Base-by-base conservation (phyloP, 2,888 invertebrate species). In the Blomia tropicalis region DNA sequence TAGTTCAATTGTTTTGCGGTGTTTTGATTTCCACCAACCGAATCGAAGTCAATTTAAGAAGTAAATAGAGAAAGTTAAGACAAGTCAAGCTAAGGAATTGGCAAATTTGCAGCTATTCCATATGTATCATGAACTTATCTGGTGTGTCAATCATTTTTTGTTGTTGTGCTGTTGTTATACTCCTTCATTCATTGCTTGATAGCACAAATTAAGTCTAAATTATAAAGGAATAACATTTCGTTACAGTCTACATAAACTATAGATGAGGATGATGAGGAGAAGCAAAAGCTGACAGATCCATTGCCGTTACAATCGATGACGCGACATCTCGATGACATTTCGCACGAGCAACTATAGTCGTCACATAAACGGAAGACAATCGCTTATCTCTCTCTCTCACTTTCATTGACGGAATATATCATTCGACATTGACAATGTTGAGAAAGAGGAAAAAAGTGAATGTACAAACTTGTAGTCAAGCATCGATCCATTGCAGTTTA, bases 221-320 rank as follows among this genome's bases (percentile, higher is more conserved):
- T 36, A 36, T 7, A 36, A 36, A 36, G n/a, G n/a, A n/a, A n/a
- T n/a, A n/a, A 11, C 17, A 17, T 36, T 17, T 36, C 36, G 36
- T 11, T 36, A 17, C 7, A 36, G 36, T 36, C 36, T 7, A 36
- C n/a, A n/a, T n/a, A n/a, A n/a, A n/a, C n/a, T n/a, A n/a, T n/a
- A n/a, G n/a, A n/a, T n/a, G n/a, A n/a, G n/a, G n/a, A n/a, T n/a
- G n/a, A n/a, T n/a, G 36, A 36, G 36, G 36, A 7, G 36, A 36
- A 36, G 36, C 36, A 17, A 7, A 36, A 7, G 36, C 7, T n/a
- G 11, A 27, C 22, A 47, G 7, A 7, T 7, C 22, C 22, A 47
- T 27, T 47, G n/a, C 51, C 51, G 51, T 47, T 47, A 47, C 51
- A 25, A 47, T 47, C 51, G 51, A 19, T 27, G 51, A 47, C 23